These are phyloP conservation scores for Stenurella melanura DNA, from an alignment of 2,888 invertebrate genomes.

Conservation along the genomic window DNA sequence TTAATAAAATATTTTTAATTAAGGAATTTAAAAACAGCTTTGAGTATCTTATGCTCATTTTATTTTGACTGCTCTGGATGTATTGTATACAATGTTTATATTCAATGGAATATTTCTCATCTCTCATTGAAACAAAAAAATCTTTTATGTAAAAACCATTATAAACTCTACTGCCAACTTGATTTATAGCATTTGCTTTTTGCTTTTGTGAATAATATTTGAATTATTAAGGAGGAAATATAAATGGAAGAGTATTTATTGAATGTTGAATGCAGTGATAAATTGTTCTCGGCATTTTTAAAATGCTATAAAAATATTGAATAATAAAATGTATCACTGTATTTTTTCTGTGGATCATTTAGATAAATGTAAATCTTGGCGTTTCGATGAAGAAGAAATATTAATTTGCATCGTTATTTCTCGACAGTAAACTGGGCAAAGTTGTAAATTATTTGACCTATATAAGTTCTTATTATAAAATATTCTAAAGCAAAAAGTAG, in stretches of 20 bases:
- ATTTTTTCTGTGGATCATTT: conserved; percentile 12
- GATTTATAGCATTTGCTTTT: conserved; percentile 33
- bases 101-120: neutral
- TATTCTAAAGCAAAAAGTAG: too few relatives aligned
- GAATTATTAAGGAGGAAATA: conserved; percentile 38
- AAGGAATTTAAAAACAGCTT: too few relatives aligned
- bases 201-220: conserved; percentile 38
- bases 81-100: neutral
- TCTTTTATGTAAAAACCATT: conserved; percentile 29
- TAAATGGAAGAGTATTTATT: conserved; percentile 37
- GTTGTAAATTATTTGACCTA: too few relatives aligned
- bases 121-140: conserved; percentile 17
- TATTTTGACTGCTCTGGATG: neutral
- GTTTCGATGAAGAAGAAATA: neutral
- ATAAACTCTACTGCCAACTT: conserved; percentile 35
- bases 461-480: too few relatives aligned
- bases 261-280: conserved; percentile 35
- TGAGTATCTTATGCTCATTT: too few relatives aligned
- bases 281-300: conserved; percentile 23
- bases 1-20: too few relatives aligned
- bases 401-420: conserved; percentile 6
- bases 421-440: neutral
- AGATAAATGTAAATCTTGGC: conserved; percentile 19
- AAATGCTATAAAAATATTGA: conserved; percentile 32
- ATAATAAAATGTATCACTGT: conserved; percentile 13